Evolutionary conservation across 2,888 invertebrate species (phyloP), one percentile per base, ranked within the genome.

Genomic region (Seira musarum): DNA sequence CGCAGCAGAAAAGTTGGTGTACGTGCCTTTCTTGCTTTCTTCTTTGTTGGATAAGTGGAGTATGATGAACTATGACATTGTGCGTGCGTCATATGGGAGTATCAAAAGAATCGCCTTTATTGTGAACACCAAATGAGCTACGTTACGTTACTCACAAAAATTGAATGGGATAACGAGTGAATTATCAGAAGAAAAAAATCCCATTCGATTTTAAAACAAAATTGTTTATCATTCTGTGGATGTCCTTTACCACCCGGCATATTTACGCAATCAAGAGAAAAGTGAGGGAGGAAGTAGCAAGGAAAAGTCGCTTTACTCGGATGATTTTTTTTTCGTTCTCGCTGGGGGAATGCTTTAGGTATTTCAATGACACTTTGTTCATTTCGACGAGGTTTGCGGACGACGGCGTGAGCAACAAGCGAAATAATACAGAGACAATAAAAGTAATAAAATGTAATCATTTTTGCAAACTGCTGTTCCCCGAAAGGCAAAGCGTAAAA

Each of bases 221-320:
- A 30, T 72, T 78, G 67, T 78, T 78, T 78, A 72, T 78, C 78
- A 78, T 78, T 78, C 78, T 67, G 78, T 25, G 78, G 71, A 67
- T 67, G 78, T 63, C 15, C 53, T 53, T 53, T 8, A 5, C 30
- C 30, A n/a, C 53, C 53, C 53, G 13, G 17, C 53, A 53, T 53
- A 53, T 53, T 53, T 53, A 53, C 2, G 15, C 53, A 53, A 53
- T 53, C 53, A 53, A 30, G 30, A 8, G 30, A 30, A 30, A 30
- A 5, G 30, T 30, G 8, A 8, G 30, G 30, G 30, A 30, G 30
- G 8, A 30, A 30, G 30, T 30, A 30, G 30, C 2, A 30, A 30
- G 30, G n/a, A n/a, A n/a, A n/a, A n/a, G n/a, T n/a, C n/a, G n/a
- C n/a, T n/a, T n/a, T n/a, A n/a, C 53, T 53, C 15, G 53, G 13